Percentiles rank a stretch among this genome's conserved stretches.
phyloP scores from a whole-genome alignment of 2,113 vertebrate genomes.

The Poeciliopsis turrubarensis region DNA sequence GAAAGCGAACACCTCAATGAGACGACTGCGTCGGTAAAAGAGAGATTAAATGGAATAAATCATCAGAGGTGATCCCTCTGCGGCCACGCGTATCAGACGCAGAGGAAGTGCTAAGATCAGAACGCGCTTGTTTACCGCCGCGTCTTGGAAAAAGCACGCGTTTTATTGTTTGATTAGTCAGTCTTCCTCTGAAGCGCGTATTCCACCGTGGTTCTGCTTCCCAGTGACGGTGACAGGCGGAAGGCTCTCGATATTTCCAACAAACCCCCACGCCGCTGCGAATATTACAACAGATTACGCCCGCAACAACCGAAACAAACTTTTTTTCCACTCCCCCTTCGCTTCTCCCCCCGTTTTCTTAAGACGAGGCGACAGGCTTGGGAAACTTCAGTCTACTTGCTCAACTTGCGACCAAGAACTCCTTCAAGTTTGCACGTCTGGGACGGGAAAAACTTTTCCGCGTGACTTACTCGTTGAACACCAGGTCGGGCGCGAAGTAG shows the following conservation, averaged over 20 bases:
- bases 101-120: conserved; percentile 20
- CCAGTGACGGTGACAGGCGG: conserved; percentile 31
- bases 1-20: neutral
- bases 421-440: neutral
- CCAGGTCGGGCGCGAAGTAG: conserved; percentile 94
- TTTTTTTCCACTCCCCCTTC: neutral
- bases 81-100: conserved; percentile 20
- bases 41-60: conserved; percentile 60
- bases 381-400: neutral
- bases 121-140: conserved; percentile 47
- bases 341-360: conserved; percentile 8
- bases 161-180: conserved; percentile 20
- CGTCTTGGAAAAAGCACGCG: neutral
- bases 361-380: neutral
- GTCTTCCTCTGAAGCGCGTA: conserved; percentile 33
- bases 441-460: neutral
- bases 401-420: neutral
- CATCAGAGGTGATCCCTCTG: conserved; percentile 51
- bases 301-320: conserved; percentile 8
- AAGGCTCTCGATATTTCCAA: conserved; percentile 14
- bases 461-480: conserved; percentile 95
- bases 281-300: conserved; percentile 6
- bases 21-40: neutral
- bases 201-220: conserved; percentile 20
- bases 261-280: conserved; percentile 7